Base-by-base conservation (phyloP, 2,797 vertebrate genomes). In the Zalophus californianus region DNA sequence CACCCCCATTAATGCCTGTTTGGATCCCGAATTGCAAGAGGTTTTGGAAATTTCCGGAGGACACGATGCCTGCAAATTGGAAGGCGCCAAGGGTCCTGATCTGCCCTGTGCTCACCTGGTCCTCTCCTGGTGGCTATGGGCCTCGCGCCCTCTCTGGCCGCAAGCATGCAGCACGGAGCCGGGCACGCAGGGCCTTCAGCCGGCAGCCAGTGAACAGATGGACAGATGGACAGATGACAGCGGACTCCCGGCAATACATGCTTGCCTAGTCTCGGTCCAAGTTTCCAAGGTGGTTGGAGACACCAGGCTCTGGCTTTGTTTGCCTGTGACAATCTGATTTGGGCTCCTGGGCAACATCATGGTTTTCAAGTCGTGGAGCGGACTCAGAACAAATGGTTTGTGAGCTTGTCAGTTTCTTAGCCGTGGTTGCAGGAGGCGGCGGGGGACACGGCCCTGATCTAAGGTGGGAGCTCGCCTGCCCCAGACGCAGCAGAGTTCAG, bases 241-340 rank as follows among this genome's bases (percentile, higher is more conserved):
- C 2, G 38, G 25, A n/a, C 13, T 85, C 35, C 3, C n/a, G 18
- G 9, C 12, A 9, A 14, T 2, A 8, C 58, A 14, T 1, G 0
- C 44, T 68, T 35, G 29, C 87, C 27, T 27, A 20, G 13, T 16
- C 64, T 62, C 13, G 10, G 52, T 29, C 66, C 56, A 60, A 64
- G 23, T 73, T 62, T 84, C 92, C 54, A 18, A 9, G n/a, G 70
- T 25, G 54, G 20, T 7, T 29, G 25, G 58, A 83, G 87, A 88
- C 14, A 4, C 56, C 13, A 8, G 52, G 56, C 52, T 66, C 52
- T 80, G 35, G 54, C 44, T 70, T 54, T 73, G 56, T 89, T 85
- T 93, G 48, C 58, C 78, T 27, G 35, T 48, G n/a, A 94, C 90
- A 60, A 2, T 92, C 83, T 44, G 38, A 96, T 72, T 77, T 85